Conservation (phyloP, 2,888 invertebrate genomes). For the Acronicta leporina region DNA sequence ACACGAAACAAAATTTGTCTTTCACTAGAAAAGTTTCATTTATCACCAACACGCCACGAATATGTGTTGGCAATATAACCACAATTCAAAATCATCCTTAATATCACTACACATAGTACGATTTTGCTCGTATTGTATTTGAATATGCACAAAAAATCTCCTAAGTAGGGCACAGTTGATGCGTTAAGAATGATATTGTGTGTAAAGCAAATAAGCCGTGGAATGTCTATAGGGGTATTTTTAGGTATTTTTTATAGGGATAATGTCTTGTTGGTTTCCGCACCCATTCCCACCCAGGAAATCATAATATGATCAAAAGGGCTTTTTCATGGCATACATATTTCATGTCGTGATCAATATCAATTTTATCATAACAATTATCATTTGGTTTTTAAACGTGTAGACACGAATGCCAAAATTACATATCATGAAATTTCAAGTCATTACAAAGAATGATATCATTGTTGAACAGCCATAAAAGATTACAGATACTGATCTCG, state of each 20-base stretch:
- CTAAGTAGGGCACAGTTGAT: constrained; percentile 47
- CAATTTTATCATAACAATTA: too few relatives aligned
- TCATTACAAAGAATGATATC: constrained; percentile 32
- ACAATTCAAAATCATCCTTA: constrained; percentile 21
- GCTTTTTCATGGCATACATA: too few relatives aligned
- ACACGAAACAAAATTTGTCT: constrained; percentile 79
- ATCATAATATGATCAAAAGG: background rate
- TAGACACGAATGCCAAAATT: constrained; percentile 2
- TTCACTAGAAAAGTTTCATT: constrained; percentile 68
- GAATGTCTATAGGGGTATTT: constrained; percentile 23
- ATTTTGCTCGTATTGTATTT: constrained; percentile 10
- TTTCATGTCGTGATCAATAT: too few relatives aligned
- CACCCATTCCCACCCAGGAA: constrained; percentile 2
- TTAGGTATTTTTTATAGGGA: constrained; percentile 26
- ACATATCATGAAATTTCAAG: constrained; percentile 5
- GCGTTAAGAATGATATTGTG: constrained; percentile 51
- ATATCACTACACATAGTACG: constrained; percentile 13
- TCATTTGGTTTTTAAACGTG: too few relatives aligned
- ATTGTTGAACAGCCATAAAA: constrained; percentile 27
- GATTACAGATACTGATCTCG: constrained; percentile 36
- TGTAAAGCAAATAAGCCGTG: constrained; percentile 33
- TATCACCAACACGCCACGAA: constrained; percentile 69
- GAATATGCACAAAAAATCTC: constrained; percentile 38
- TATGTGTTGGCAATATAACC: constrained; percentile 13
- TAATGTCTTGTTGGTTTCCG: constrained; percentile 16